phyloP scores from a whole-genome alignment of 2,797 vertebrate genomes.

The Spheniscus humboldti region DNA sequence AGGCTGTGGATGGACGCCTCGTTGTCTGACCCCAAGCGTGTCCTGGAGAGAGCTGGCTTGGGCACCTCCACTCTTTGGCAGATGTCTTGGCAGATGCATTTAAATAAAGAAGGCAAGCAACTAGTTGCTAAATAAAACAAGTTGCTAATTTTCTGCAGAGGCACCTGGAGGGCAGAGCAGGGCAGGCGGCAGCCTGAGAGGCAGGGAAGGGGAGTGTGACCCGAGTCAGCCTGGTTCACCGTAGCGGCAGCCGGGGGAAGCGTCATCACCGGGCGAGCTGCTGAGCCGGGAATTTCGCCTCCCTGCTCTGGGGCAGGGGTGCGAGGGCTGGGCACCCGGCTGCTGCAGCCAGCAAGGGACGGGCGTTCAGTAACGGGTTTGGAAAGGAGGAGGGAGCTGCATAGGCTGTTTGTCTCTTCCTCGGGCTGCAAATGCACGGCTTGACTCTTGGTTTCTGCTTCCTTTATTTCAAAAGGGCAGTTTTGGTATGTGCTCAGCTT shows the following conservation, averaged over 20 bases:
- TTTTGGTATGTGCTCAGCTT: not conserved
- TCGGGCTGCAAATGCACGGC: not conserved
- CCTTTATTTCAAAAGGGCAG: not conserved
- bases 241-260: not conserved
- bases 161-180: not conserved
- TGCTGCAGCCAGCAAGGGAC: not conserved
- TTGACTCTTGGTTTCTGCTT: slow-evolving; percentile 1
- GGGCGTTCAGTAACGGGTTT: not conserved
- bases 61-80: not conserved
- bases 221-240: fast-evolving
- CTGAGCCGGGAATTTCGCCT: not conserved
- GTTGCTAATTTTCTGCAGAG: not conserved
- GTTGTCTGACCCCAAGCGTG: fast-evolving
- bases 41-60: not conserved
- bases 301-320: not conserved
- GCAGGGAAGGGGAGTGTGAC: not conserved
- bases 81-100: not conserved
- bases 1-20: not conserved
- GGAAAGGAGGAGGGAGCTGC: not conserved
- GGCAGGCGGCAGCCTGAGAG: not conserved
- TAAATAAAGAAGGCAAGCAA: not conserved
- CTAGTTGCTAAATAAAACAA: not conserved
- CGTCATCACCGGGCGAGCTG: fast-evolving
- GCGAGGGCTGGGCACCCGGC: not conserved
- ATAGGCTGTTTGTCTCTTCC: not conserved